These are phyloP conservation scores for Falco punctatus DNA, from an alignment of 2,113 vertebrate species.

Conservation along the genomic window DNA sequence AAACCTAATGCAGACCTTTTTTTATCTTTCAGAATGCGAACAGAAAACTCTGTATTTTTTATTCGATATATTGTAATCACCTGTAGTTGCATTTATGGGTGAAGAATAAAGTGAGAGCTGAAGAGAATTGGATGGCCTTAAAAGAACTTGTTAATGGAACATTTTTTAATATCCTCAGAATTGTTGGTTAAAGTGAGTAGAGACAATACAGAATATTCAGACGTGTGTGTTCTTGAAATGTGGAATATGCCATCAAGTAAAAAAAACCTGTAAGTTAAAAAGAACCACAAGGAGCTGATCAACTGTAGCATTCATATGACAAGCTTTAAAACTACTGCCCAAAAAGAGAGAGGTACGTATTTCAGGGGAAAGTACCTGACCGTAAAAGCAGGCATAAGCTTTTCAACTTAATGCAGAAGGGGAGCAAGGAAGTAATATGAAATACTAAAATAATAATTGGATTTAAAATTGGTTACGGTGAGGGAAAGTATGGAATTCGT, in stretches of 20 bases:
- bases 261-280: background rate
- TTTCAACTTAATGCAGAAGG: background rate
- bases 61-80: background rate
- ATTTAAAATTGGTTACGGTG: background rate
- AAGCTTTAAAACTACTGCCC: background rate
- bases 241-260: background rate
- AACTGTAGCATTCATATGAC: background rate
- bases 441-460: background rate
- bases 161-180: background rate
- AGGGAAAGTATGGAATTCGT: background rate
- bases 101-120: background rate
- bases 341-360: background rate
- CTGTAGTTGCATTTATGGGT: background rate
- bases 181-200: background rate
- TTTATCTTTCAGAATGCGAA: background rate
- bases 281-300: background rate
- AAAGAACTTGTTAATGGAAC: background rate
- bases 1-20: background rate
- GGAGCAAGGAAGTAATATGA: background rate
- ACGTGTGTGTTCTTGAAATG: accelerated
- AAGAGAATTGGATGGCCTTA: background rate
- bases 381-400: background rate
- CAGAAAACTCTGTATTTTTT: background rate
- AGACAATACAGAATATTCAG: background rate
- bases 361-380: background rate